Evolutionary conservation across 2,888 invertebrate genomes (phyloP), one percentile per base, ranked within the genome.

Genomic region (Thalpophila matura): DNA sequence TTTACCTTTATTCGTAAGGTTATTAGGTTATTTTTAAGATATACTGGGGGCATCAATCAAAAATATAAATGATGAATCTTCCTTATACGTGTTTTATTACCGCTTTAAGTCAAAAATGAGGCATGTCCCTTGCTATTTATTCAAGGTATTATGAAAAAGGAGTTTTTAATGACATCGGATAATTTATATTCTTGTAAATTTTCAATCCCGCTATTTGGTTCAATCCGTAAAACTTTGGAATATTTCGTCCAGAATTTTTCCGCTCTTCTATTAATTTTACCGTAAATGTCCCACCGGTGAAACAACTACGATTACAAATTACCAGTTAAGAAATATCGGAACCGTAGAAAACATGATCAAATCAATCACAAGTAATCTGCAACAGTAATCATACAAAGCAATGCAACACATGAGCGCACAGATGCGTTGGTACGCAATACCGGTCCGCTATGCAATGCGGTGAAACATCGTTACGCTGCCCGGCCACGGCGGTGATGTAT

Each of bases 381-480:
- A 29, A 7, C 14, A 54, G 31, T 40, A 31, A 60, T 60, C 24
- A 20, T 20, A 50, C 29, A 27, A 37, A 49, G 16, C 43, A 16
- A 45, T 60, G 53, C 53, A 54, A 70, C 56, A 70, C 55, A 56
- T 49, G 38, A 51, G 37, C 35, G 29, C 47, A 16, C 50, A 47
- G 42, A 58, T 43, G 43, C 12, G 40, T 57, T 57, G 16, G 38
- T 40, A 29, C 33, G 40, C 56, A 77, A 67, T 71, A 61, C 60
- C 70, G 49, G 49, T 47, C 16, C 20, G 43, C 53, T 33, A 42
- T 57, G 71, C 77, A 66, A 68, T 65, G 42, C 56, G 62, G 68
- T 65, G 65, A 78, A 78, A 71, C 67, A 63, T 18, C 53, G 75
- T 70, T 29, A 70, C 54, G 78, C 59, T 46, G 10, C 4, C 1